Percentiles rank a stretch among this genome's conserved stretches.
Evolutionary conservation across 1,140 invertebrate species (phyloP).

Genomic region (Leptinotarsa lineolata): DNA sequence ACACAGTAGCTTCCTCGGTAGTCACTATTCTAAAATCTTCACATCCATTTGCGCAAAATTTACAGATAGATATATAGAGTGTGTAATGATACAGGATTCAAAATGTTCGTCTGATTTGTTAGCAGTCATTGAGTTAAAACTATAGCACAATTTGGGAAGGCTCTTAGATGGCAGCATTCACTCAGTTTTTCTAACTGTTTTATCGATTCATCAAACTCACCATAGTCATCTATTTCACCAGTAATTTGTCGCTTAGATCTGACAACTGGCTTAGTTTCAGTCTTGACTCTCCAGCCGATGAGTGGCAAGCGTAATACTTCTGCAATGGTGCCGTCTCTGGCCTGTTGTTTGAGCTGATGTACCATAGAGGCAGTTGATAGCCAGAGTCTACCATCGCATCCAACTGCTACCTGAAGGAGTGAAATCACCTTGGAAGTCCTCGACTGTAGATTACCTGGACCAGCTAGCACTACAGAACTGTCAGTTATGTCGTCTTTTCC

Average conservation of each 20-base stretch:
- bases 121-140: no score
- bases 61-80: no score
- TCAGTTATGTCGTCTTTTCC: slow-evolving; percentile 49
- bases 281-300: slow-evolving; percentile 65
- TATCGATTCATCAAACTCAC: slow-evolving; percentile 24
- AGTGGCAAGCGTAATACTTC: slow-evolving; percentile 65
- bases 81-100: no score
- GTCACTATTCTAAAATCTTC: no score
- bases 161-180: no score
- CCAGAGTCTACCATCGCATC: slow-evolving; percentile 67
- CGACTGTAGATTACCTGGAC: slow-evolving; percentile 63
- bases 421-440: slow-evolving; percentile 58
- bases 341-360: slow-evolving; percentile 62
- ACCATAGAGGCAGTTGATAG: slow-evolving; percentile 58
- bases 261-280: slow-evolving; percentile 45
- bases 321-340: slow-evolving; percentile 64
- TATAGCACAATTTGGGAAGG: no score
- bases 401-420: slow-evolving; percentile 60
- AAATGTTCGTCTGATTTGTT: no score
- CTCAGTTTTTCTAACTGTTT: no score
- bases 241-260: slow-evolving; percentile 44
- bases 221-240: slow-evolving; percentile 35
- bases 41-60: no score
- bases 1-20: no score
- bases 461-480: slow-evolving; percentile 61